Base-by-base conservation (phyloP, 2,797 vertebrate genomes). In the Pipistrellus pipistrellus region DNA sequence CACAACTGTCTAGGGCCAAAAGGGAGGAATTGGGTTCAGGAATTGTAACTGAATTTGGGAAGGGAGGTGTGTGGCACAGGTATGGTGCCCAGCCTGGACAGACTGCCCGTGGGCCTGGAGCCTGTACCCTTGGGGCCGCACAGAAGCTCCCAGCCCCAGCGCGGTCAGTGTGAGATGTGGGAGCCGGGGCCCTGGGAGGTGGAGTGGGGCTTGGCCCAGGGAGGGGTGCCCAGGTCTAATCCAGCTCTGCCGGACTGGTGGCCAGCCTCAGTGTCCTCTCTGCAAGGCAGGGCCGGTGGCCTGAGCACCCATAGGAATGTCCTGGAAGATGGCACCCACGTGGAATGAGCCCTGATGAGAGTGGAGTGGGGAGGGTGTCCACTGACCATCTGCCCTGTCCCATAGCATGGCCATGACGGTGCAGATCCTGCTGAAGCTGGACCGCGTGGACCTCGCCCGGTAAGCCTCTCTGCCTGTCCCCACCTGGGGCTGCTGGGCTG, bases 391-490 rank as follows among this genome's bases (percentile, higher is more conserved):
- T 1, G 1, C 21, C 46, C 27, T 90, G 8, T 51, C 64, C 57
- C 93, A 8, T 97, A 99, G 99, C 97, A 98, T 98, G 98, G 99
- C 99, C 77, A 99, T 99, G 99, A 99, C 97, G 12, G 98, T 99
- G 95, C 99, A 99, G 98, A 98, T 99, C 27, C 98, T 99, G 30
- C 98, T 99, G 96, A 99, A 99, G 97, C 98, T 99, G 35, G 99
- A 99, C 98, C 98, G 99, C 94, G 98, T 99, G 8, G 99, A 99
- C 96, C 97, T 99, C 27, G 99, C 99, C 80, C 99, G 99, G 99
- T 99, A 88, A 93, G 95, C 72, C 73, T 6, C 27, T 32, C 18
- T 2, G 0, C 30, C 14, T 1, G 6, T 25, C 25, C 18, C 30
- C 5, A 2, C 3, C 44, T 1, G 18, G 3, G 4, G 13, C 32